These are phyloP conservation scores for Archips crataeganus DNA, from an alignment of 2,888 invertebrate species.

Conservation along the genomic window DNA sequence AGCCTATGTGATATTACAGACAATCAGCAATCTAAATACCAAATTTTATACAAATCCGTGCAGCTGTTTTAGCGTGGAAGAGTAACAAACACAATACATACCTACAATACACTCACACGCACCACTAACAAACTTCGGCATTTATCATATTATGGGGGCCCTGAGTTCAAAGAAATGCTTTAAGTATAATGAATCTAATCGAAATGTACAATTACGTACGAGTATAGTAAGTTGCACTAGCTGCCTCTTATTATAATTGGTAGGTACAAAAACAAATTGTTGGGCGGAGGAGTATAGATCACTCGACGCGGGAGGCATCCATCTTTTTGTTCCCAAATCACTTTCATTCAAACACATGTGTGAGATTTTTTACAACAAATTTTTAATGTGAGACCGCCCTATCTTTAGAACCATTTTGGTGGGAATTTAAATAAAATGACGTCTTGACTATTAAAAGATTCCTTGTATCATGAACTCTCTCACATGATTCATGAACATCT, in stretches of 20 bases:
- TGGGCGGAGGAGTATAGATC: constrained; percentile 34
- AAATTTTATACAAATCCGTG: neutral
- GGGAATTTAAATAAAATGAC: constrained; percentile 24
- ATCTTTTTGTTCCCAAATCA: constrained; percentile 39
- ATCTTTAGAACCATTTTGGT: constrained; percentile 3
- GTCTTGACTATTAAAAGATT: neutral
- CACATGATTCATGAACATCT: too few species aligned
- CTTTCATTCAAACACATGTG: constrained; percentile 35
- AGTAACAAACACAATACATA: neutral
- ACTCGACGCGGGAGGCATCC: constrained; percentile 35
- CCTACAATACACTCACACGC: too few species aligned
- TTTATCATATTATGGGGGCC: too few species aligned
- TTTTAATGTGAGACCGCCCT: constrained; percentile 31
- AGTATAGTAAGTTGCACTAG: constrained; percentile 14
- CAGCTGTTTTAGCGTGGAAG: neutral
- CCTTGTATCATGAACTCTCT: too few species aligned
- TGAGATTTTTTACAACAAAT: constrained; percentile 7
- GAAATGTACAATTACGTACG: neutral
- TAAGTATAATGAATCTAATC: constrained; percentile 5
- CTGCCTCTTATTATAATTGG: constrained; percentile 1
- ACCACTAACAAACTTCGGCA: too few species aligned
- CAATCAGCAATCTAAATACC: too few species aligned
- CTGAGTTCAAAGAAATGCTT: neutral
- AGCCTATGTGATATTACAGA: too few species aligned
- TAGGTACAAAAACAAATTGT: constrained; percentile 25